Evolutionary conservation across 1,140 invertebrate genomes (phyloP).

Genomic region (Dolichoris vasculosae): DNA sequence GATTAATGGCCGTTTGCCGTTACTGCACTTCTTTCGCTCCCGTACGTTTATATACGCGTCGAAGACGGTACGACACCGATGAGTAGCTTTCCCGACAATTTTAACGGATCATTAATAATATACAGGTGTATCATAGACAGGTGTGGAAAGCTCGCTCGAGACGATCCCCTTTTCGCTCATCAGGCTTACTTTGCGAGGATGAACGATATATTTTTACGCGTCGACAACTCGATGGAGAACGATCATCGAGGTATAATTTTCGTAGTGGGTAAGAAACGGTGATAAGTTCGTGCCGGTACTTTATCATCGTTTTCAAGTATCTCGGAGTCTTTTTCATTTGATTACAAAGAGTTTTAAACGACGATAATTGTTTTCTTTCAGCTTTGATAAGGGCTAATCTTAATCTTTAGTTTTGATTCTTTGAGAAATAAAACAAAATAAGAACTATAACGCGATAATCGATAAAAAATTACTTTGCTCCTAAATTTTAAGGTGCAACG

Average conservation of each 20-base stretch:
- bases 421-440: too few species aligned
- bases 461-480: too few species aligned
- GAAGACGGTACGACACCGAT: background rate
- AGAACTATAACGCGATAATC: too few species aligned
- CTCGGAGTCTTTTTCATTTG: too few species aligned
- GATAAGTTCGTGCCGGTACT: too few species aligned
- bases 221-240: background rate
- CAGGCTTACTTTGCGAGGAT: background rate
- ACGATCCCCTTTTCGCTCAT: background rate
- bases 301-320: too few species aligned
- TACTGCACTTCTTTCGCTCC: background rate
- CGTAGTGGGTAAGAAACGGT: too few species aligned
- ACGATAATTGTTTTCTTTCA: too few species aligned
- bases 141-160: background rate
- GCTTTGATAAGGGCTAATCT: too few species aligned
- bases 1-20: conserved; percentile 23
- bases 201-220: background rate
- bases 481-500: too few species aligned
- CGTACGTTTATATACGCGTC: background rate
- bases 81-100: background rate
- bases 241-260: background rate
- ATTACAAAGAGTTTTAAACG: too few species aligned
- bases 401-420: too few species aligned
- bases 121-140: background rate
- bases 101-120: background rate